Evolutionary conservation across 2,797 vertebrate genomes (phyloP), one percentile per base, ranked within the genome.

Genomic region (Pseudopleuronectes americanus): DNA sequence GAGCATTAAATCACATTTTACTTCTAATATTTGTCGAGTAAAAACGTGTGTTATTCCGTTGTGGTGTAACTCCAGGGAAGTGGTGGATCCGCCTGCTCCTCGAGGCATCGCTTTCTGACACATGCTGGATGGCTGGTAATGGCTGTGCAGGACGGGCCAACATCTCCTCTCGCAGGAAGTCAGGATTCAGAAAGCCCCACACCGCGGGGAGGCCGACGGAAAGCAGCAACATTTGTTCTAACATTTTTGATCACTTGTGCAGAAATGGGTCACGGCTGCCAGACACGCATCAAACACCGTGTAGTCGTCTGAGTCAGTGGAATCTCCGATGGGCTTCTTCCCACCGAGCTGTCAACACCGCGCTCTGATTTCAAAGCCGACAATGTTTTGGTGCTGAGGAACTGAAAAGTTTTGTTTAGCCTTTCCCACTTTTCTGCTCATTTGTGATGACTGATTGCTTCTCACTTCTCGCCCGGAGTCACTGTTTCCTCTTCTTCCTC

Each of bases 221-320:
- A 81, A 83, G 84, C 81, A 68, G 71, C 64, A 76, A 72, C 76
- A 84, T 86, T 87, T 82, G 81, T 85, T 86, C 79, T 76, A 74
- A 86, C 24, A 55, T 73, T 87, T 87, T 84, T 89, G 86, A 89
- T 90, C 84, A 71, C 75, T 84, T 60, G 68, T 74, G 70, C 74
- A 85, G 80, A 89, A 90, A 84, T 89, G 86, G 90, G 87, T 90
- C 87, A 89, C 4, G 77, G 81, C 84, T 90, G 89, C 84, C 85
- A 86, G 79, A 88, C 78, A 81, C 13, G 38, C 85, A 78, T 88
- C 88, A 87, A 75, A 81, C 77, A 60, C 60, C 33, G 36, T 53
- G 61, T 23, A 85, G 73, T 77, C 51, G 64, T 84, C 82, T 82
- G 86, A 88, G 68, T 87, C 80, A 68, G 84, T 63, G 79, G 71